Base-by-base conservation (phyloP, 1,140 invertebrate genomes). In the Drosophila sproati region DNA sequence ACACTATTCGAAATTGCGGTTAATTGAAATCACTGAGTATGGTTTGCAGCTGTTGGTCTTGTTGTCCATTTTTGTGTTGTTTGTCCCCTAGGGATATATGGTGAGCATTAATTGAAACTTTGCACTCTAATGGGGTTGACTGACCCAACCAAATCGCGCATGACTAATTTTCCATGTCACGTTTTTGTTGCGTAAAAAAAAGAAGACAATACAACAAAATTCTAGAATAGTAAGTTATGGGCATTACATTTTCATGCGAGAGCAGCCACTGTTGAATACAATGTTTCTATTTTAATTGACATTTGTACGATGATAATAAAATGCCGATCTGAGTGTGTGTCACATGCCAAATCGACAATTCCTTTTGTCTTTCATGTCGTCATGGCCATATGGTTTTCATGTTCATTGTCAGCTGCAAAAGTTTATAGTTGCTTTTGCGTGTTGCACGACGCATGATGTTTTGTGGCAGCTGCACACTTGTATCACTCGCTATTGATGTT, bases 21-120 rank as follows among this genome's bases (percentile, higher is more conserved):
- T 87, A 87, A 87, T 87, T 87, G 85, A 87, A 87, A 83, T 80
- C 83, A 87, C 54, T 87, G 83, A 89, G 72, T 83, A 80, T 54
- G 67, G 77, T 86, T 81, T 79, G 70, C 41, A 66, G 28, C 41
- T 55, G 48, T 10, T 34, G 45, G 39, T 69, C 31, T 51, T 74
- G 63, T 66, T 73, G 67, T 64, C 39, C 39, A 41, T 61, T 50
- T 50, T 51, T 41, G 47, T 68, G 68, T 51, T 61, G 8, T 60
- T 61, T 73, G 28, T 64, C 32, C 37, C 41, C n/a, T 20, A 41
- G 20, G 10, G 72, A 59, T 66, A 76, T 87, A 75, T 80, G 69
- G 56, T 35, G 79, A 77, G 73, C 87, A 87, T 87, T 89, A 88
- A 87, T 87, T 88, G 80, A 87, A 77, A 85, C 78, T 85, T 74